Evolutionary conservation across 2,888 invertebrate genomes (phyloP).

Genomic region (Coronaproctus castanopsis): DNA sequence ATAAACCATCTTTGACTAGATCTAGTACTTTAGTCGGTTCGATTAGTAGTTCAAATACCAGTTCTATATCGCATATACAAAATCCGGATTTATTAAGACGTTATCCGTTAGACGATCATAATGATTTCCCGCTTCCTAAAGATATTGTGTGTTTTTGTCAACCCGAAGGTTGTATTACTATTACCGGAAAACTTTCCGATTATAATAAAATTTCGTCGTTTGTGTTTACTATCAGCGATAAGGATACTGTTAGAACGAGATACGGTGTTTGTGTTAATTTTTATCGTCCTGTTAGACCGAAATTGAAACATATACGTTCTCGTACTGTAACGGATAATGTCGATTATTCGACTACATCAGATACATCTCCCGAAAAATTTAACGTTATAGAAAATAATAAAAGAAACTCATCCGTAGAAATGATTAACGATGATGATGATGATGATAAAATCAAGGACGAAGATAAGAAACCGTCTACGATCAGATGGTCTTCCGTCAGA

Average conservation of each 20-base stretch:
- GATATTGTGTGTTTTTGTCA: conserved; percentile 99
- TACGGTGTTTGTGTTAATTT: conserved; percentile 98
- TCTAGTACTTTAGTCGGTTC: neutral
- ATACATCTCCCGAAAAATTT: conserved; percentile 9
- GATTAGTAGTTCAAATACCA: neutral
- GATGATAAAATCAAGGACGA: neutral
- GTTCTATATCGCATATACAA: conserved; percentile 29
- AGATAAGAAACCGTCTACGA: neutral
- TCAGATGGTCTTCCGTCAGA: neutral
- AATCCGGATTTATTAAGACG: conserved; percentile 82
- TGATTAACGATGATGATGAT: neutral
- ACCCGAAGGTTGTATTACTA: conserved; percentile 90
- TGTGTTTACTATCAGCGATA: conserved; percentile 94
- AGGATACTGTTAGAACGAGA: conserved; percentile 84
- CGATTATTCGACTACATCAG: conserved; percentile 8
- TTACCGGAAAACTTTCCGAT: conserved; percentile 66
- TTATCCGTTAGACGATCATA: conserved; percentile 89
- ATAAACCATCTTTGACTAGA: neutral
- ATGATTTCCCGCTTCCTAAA: conserved; percentile 88
- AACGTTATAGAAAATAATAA: no score
- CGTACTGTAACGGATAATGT: conserved; percentile 7
- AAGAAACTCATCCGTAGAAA: neutral
- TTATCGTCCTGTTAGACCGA: conserved; percentile 45
- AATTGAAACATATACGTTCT: conserved; percentile 6
- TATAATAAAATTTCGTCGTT: conserved; percentile 84